Conservation (phyloP, 2,888 invertebrate species). For the Melikaiella ostensackeni region DNA sequence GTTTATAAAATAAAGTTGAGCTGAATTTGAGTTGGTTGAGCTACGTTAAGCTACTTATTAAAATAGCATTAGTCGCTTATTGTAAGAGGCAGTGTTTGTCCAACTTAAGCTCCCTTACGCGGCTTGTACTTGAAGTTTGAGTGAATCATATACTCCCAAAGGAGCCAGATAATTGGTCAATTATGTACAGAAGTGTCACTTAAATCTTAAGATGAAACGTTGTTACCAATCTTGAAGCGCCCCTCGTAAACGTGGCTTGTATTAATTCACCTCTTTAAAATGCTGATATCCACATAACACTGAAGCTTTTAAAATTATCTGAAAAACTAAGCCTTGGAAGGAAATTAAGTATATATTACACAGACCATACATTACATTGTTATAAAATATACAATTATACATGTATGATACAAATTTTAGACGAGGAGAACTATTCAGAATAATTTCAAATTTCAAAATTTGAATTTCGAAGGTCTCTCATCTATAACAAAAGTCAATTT, state of each 20-base stretch:
- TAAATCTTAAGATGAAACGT: conserved; percentile 7
- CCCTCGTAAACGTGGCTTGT: not conserved
- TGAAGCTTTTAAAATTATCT: not conserved
- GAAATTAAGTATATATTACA: not conserved
- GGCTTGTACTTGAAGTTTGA: not conserved
- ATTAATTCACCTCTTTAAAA: not conserved
- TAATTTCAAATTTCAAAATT: too few species aligned
- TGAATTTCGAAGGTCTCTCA: too few species aligned
- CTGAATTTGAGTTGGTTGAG: not conserved
- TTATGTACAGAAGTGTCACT: conserved; percentile 6
- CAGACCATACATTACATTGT: too few species aligned
- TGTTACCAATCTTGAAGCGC: not conserved
- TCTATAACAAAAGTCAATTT: too few species aligned
- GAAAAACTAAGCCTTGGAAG: not conserved
- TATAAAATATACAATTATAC: too few species aligned
- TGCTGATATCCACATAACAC: not conserved
- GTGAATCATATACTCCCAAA: not conserved
- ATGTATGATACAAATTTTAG: too few species aligned
- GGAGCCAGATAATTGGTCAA: not conserved
- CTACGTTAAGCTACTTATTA: not conserved
- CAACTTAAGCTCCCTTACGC: not conserved
- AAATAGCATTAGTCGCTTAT: not conserved
- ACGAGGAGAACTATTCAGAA: too few species aligned
- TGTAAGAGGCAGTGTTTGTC: not conserved
- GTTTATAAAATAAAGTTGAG: not conserved